Conservation (phyloP, 92 coral and sea anemone species). For the Porites evermanni region DNA sequence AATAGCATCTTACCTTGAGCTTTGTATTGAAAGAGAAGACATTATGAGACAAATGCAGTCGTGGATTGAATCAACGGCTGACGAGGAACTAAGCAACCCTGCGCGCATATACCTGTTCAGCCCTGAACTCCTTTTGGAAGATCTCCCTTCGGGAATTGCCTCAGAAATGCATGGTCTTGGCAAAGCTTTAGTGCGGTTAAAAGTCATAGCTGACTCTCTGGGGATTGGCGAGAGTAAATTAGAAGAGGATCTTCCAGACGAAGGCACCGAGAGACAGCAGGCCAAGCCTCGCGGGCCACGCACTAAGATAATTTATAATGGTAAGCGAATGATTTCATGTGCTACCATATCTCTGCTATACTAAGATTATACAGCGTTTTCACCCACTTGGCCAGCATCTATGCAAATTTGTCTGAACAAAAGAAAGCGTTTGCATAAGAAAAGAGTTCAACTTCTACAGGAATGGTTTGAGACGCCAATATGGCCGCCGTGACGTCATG, state of each 20-base stretch:
- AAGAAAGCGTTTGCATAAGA: too few species aligned
- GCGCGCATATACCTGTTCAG: conserved; percentile 40
- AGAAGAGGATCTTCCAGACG: conserved; percentile 45
- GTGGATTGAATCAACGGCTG: conserved; percentile 78
- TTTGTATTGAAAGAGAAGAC: conserved; percentile 79
- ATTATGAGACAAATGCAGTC: conserved; percentile 73
- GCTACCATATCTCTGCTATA: neutral
- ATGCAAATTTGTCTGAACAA: too few species aligned
- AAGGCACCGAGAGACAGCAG: neutral
- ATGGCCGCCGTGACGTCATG: too few species aligned
- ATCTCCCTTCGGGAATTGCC: conserved; percentile 54
- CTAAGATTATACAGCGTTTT: too few species aligned
- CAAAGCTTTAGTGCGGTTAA: conserved; percentile 51
- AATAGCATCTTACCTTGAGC: conserved; percentile 70
- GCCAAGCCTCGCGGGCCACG: conserved; percentile 39
- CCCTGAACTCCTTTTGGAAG: conserved; percentile 73
- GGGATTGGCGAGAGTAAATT: conserved; percentile 72
- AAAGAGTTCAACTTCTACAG: too few species aligned
- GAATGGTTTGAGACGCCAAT: too few species aligned
- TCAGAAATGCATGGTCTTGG: conserved; percentile 49
- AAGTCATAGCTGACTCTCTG: conserved; percentile 82
- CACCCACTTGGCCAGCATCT: too few species aligned
- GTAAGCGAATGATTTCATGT: conserved; percentile 11
- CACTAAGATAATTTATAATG: conserved; percentile 36
- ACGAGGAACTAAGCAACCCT: conserved; percentile 50